These are phyloP conservation scores for Ectobius pallidus DNA, from an alignment of 2,888 invertebrate species.

Conservation along the genomic window DNA sequence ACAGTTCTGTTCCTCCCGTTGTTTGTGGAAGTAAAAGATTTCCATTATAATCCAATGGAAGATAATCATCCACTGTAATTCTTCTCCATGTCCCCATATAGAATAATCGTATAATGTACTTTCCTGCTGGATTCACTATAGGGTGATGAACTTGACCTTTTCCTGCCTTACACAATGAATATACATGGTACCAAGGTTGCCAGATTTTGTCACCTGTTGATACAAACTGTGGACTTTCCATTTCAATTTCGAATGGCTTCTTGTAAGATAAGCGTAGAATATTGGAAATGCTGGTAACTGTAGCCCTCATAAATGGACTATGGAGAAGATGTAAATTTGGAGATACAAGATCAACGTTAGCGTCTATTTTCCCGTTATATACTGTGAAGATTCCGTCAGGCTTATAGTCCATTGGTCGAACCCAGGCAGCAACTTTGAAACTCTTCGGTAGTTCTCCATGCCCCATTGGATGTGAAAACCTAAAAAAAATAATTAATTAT, in stretches of 20 bases:
- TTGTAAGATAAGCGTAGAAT: not conserved
- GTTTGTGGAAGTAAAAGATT: conserved; percentile 53
- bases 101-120: conserved; percentile 57
- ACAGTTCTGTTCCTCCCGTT: not conserved
- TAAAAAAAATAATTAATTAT: not conserved
- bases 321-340: not conserved
- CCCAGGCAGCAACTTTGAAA: conserved; percentile 16
- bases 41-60: conserved; percentile 54
- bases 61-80: conserved; percentile 56
- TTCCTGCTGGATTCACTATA: conserved; percentile 49
- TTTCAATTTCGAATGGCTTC: not conserved
- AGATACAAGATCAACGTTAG: not conserved
- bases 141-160: conserved; percentile 27
- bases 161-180: conserved; percentile 37
- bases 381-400: not conserved
- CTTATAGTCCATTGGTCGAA: not conserved
- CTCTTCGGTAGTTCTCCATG: conserved; percentile 10
- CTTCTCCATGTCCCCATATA: conserved; percentile 59
- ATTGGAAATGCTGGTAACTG: not conserved
- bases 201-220: conserved; percentile 26
- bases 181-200: conserved; percentile 41
- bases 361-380: not conserved
- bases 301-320: not conserved
- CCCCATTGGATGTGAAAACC: conserved; percentile 32
- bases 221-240: not conserved